These are phyloP conservation scores for Paragorgia papillata DNA, from an alignment of 92 coral and sea anemone species.

Conservation along the genomic window DNA sequence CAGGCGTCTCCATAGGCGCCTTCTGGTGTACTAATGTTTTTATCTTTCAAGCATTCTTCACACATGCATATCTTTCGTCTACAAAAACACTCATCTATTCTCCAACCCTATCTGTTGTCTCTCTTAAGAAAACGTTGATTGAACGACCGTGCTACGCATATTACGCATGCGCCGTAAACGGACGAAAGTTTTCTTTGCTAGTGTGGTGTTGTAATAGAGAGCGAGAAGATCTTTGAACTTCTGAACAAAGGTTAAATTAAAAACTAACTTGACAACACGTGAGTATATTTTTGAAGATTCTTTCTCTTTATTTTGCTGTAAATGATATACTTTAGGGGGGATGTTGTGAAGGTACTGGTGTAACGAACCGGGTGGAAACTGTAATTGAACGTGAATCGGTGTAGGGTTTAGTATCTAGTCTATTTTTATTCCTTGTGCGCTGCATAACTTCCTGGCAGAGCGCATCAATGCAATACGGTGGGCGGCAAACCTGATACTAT, in stretches of 20 bases:
- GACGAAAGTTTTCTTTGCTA: neutral
- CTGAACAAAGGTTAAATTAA: neutral
- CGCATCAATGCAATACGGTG: no score
- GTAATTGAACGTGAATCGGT: no score
- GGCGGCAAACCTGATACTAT: no score
- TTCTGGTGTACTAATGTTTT: constrained; percentile 19
- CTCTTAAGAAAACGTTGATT: neutral
- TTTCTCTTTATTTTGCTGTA: no score
- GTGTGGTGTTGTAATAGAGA: no score
- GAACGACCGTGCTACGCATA: neutral
- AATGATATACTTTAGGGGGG: no score
- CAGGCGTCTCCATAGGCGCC: constrained; percentile 15
- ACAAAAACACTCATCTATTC: constrained; percentile 9
- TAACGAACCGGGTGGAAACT: no score
- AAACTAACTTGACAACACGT: neutral
- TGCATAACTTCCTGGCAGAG: no score
- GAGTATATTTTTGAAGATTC: neutral
- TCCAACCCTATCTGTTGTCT: neutral
- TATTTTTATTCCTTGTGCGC: no score
- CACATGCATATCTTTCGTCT: constrained; percentile 12
- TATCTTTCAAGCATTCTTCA: constrained; percentile 1
- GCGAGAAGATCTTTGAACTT: no score
- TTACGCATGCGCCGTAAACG: constrained; percentile 28
- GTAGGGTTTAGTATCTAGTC: no score
- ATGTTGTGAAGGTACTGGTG: no score